These are phyloP conservation scores for Erannis defoliaria DNA, from an alignment of 2,888 invertebrate species.

Conservation along the genomic window DNA sequence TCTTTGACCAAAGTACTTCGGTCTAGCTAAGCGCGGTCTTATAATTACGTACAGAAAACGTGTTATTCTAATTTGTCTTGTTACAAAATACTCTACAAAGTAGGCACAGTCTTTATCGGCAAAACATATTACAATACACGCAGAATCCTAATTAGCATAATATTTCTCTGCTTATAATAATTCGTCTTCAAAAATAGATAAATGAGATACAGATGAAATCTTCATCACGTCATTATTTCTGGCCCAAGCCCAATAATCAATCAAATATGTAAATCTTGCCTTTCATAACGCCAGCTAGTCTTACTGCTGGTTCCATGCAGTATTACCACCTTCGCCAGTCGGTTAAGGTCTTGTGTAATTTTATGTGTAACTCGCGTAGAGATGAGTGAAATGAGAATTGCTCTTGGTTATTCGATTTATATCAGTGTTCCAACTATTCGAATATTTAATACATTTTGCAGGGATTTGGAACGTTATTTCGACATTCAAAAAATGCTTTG, in stretches of 20 bases:
- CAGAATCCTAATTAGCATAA: constrained; percentile 7
- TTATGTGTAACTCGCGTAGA: constrained; percentile 10
- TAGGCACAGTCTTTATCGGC: not conserved
- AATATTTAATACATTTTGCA: not conserved
- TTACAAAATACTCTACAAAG: not conserved
- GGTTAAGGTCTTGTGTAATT: constrained; percentile 41
- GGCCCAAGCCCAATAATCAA: constrained; percentile 24
- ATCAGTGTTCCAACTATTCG: not conserved
- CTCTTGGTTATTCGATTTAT: constrained; percentile 4
- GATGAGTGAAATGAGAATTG: not conserved
- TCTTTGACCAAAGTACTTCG: no score
- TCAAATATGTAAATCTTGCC: constrained; percentile 30
- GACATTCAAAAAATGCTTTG: no score
- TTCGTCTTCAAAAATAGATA: not conserved
- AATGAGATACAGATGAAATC: constrained; percentile 19
- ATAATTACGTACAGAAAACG: no score
- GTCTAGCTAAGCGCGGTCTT: no score
- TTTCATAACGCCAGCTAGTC: constrained; percentile 20
- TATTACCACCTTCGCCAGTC: constrained; percentile 38
- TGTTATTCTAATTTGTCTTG: no score
- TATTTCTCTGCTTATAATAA: not conserved
- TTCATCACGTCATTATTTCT: constrained; percentile 18
- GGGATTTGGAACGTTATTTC: no score
- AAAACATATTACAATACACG: not conserved
- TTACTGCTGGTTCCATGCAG: constrained; percentile 20